phyloP scores from a whole-genome alignment of 2,797 vertebrate species.

The Catamblyrhynchus diadema region DNA sequence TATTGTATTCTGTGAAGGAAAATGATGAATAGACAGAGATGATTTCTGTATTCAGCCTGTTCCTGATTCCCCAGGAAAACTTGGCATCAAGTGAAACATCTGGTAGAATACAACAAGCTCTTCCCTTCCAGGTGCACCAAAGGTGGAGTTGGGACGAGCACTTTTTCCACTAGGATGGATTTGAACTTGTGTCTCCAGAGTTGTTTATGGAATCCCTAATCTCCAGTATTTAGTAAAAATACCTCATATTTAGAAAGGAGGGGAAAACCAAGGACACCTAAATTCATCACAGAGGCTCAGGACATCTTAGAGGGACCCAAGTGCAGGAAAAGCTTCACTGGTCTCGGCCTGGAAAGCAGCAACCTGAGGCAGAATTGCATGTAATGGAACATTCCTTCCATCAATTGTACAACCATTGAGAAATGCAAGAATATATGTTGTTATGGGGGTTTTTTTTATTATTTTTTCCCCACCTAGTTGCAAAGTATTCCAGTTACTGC shows the following conservation, averaged over 20 bases:
- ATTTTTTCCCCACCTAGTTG: background rate
- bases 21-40: background rate
- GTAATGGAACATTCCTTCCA: background rate
- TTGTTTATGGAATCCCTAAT: background rate
- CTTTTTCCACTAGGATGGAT: background rate
- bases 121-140: background rate
- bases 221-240: background rate
- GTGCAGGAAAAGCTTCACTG: background rate
- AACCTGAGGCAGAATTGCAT: background rate
- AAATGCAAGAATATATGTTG: background rate
- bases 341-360: background rate
- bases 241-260: background rate
- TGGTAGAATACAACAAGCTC: background rate
- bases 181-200: background rate
- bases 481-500: background rate
- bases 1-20: background rate
- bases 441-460: background rate
- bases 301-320: background rate
- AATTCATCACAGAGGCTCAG: background rate
- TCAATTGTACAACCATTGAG: background rate
- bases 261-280: background rate
- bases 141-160: background rate
- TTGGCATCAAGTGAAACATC: background rate
- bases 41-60: background rate
- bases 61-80: conserved; percentile 27